phyloP scores from a whole-genome alignment of 2,113 vertebrate species.

The Microcebus griseorufus region DNA sequence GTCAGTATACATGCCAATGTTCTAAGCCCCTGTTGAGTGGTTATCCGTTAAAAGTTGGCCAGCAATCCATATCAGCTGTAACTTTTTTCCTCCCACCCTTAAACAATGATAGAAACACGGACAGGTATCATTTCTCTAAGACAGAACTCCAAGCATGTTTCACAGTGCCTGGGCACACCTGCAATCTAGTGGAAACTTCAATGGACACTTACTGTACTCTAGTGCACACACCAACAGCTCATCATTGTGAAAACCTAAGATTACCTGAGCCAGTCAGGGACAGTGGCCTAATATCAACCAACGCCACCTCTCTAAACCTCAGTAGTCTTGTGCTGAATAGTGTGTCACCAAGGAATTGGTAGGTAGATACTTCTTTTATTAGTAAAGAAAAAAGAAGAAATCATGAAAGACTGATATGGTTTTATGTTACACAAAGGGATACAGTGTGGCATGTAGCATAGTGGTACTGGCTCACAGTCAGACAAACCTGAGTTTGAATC shows the following conservation, averaged over 20 bases:
- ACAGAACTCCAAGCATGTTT: not conserved
- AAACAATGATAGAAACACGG: not conserved
- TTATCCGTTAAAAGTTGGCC: not conserved
- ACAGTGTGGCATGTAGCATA: no score
- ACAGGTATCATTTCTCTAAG: not conserved
- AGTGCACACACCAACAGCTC: not conserved
- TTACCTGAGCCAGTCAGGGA: not conserved
- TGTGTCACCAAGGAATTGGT: not conserved
- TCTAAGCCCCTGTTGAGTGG: not conserved
- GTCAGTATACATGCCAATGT: not conserved
- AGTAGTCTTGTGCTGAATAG: not conserved
- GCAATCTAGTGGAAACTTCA: not conserved
- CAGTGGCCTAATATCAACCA: not conserved
- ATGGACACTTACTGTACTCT: not conserved
- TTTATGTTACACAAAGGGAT: not conserved
- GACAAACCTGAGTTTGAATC: not conserved
- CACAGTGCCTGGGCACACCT: not conserved
- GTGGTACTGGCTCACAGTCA: not conserved
- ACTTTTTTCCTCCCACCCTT: not conserved
- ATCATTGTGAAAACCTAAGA: not conserved
- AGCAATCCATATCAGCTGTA: not conserved
- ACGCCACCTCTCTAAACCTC: not conserved
- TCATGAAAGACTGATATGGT: accelerated
- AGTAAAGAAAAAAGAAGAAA: not conserved
- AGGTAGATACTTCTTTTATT: not conserved